Conservation (phyloP, 1,140 invertebrate genomes). For the Apis laboriosa region DNA sequence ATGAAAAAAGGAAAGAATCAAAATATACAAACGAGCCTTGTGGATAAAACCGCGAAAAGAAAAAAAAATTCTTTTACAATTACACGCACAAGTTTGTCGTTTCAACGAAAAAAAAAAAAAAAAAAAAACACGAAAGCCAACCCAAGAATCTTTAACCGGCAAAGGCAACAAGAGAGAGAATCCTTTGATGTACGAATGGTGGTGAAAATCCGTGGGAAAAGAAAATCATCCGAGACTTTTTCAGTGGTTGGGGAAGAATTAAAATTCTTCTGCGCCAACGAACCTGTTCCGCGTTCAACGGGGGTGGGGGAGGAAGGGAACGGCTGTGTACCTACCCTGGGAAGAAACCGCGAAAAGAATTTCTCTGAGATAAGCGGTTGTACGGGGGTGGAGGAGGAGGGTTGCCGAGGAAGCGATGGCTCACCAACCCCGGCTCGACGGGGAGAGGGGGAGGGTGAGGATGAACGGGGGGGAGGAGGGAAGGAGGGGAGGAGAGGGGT, state of each 20-base stretch:
- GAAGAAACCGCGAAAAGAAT: slow-evolving; percentile 68
- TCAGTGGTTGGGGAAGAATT: slow-evolving; percentile 56
- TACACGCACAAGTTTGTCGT: neutral
- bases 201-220: slow-evolving; percentile 47
- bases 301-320: neutral
- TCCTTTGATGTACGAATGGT: slow-evolving; percentile 55
- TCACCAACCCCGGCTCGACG: neutral
- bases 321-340: slow-evolving; percentile 46
- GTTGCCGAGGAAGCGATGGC: slow-evolving; percentile 38
- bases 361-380: slow-evolving; percentile 67
- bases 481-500: neutral
- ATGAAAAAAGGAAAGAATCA: no score
- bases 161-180: slow-evolving; percentile 20
- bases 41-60: no score
- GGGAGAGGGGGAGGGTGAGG: neutral
- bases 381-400: neutral
- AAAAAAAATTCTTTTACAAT: no score
- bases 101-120: neutral
- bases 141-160: slow-evolving; percentile 31
- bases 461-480: neutral
- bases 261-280: slow-evolving; percentile 67
- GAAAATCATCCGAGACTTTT: slow-evolving; percentile 50
- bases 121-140: neutral
- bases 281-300: slow-evolving; percentile 1
- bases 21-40: no score